phyloP scores from a whole-genome alignment of 2,888 invertebrate species.

The Lithosia quadra region DNA sequence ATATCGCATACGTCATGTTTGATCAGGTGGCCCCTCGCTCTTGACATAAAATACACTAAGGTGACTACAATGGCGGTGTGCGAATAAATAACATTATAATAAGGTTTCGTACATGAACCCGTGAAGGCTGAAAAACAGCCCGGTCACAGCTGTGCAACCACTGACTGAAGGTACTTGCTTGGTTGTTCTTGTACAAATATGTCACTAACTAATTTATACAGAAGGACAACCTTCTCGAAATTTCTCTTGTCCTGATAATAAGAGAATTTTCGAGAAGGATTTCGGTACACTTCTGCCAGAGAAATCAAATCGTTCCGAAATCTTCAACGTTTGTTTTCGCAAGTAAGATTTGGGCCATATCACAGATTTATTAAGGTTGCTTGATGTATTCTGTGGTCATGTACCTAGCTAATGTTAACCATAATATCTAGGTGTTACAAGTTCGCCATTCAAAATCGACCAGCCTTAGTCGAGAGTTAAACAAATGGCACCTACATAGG shows the following conservation, averaged over 20 bases:
- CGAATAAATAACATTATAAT: constrained; percentile 40
- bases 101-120: constrained; percentile 34
- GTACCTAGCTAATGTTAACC: too few relatives aligned
- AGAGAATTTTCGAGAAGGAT: neutral
- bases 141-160: constrained; percentile 42
- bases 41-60: constrained; percentile 41
- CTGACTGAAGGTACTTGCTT: constrained; percentile 31
- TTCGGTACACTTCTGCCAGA: neutral
- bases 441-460: too few relatives aligned
- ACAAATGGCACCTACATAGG: neutral
- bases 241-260: neutral
- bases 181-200: constrained; percentile 33
- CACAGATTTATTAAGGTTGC: too few relatives aligned
- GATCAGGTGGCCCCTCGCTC: constrained; percentile 44
- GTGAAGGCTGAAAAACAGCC: constrained; percentile 47
- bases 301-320: too few relatives aligned
- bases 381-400: too few relatives aligned
- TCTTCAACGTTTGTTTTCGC: too few relatives aligned
- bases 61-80: constrained; percentile 31
- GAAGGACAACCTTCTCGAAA: constrained; percentile 13
- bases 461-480: too few relatives aligned
- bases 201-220: constrained; percentile 12
- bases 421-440: too few relatives aligned
- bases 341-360: too few relatives aligned
- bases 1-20: constrained; percentile 32